These are phyloP conservation scores for Bergia sp. DNA, from an alignment of 92 coral and sea anemone species.

Conservation along the genomic window DNA sequence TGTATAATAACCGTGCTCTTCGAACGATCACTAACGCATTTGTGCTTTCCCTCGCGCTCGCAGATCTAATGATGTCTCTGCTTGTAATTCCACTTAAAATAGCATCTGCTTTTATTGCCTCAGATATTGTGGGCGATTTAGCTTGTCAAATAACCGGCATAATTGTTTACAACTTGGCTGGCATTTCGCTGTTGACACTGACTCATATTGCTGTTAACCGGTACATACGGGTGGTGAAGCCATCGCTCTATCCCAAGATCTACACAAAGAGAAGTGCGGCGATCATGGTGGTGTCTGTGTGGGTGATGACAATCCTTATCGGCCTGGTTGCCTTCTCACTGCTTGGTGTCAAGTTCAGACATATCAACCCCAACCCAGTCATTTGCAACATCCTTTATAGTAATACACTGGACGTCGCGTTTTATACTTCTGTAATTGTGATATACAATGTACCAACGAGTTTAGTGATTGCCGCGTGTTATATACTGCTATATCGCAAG, in stretches of 20 bases:
- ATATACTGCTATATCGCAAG: not conserved
- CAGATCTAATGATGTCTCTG: not conserved
- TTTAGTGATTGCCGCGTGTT: not conserved
- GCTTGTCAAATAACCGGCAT: constrained; percentile 11
- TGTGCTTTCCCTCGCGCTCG: not conserved
- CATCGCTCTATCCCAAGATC: not conserved
- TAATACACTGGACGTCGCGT: not conserved
- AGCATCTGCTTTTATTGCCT: too few species aligned
- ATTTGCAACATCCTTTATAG: not conserved
- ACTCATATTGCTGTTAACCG: not conserved
- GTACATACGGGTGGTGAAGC: not conserved
- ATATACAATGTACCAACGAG: constrained; percentile 1
- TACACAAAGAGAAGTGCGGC: constrained; percentile 2
- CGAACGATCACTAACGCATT: constrained; percentile 7
- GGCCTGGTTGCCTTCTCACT: not conserved
- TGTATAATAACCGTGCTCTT: not conserved
- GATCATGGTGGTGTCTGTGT: not conserved
- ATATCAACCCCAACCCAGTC: not conserved
- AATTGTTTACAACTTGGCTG: not conserved
- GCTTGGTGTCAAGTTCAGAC: not conserved
- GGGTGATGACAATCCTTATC: not conserved
- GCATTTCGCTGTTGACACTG: not conserved
- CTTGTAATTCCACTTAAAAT: not conserved
- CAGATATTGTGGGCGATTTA: not conserved
- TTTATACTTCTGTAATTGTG: not conserved